Evolutionary conservation across 2,113 vertebrate genomes (phyloP), one percentile per base, ranked within the genome.

Genomic region (Astatotilapia flaviijosephi): DNA sequence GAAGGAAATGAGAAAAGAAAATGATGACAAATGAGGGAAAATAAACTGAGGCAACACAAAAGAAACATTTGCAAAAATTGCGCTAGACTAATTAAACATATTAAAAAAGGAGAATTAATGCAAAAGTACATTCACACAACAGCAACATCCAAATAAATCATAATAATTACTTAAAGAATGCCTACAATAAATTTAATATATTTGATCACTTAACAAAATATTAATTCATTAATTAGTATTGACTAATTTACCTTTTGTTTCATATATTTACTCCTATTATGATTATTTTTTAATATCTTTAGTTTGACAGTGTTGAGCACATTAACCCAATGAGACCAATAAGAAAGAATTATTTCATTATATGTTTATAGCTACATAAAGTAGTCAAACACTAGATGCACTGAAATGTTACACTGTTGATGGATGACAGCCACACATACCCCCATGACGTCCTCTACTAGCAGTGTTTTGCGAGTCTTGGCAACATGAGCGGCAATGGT

Each of bases 401-500:
- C 54, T 56, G 12, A 82, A 55, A 86, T 79, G 5, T 49, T 68
- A n/a, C 42, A n/a, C 26, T 56, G 9, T 60, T 77, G 10, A 1
- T 19, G 55, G 54, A 85, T 23, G 68, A 56, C 11, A 68, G 47
- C 58, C 95, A 97, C 96, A 99, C 95, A 97, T 95, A 99, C 99
- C 97, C 97, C 98, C 79, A 97, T 95, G 93, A 99, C 97, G 96
- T 99, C 98, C 89, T 99, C 98, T 86, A 99, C 97, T 40, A 99
- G 96, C 91, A 99, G 87, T 4, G 98, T 99, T 95, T 97, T 98
- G 91, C 96, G 97, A 90, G 97, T 98, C 96, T 98, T 99, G 96
- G 99, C 98, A 96, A 99, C 99, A 51, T 99, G 97, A 89, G 98
- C 98, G 90, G 99, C 98, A 91, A 98, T 95, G 87, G 98, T 99